Percentiles rank a stretch among this genome's conserved stretches.
Conservation (phyloP, 2,888 invertebrate genomes). For the Cryptus armator region DNA sequence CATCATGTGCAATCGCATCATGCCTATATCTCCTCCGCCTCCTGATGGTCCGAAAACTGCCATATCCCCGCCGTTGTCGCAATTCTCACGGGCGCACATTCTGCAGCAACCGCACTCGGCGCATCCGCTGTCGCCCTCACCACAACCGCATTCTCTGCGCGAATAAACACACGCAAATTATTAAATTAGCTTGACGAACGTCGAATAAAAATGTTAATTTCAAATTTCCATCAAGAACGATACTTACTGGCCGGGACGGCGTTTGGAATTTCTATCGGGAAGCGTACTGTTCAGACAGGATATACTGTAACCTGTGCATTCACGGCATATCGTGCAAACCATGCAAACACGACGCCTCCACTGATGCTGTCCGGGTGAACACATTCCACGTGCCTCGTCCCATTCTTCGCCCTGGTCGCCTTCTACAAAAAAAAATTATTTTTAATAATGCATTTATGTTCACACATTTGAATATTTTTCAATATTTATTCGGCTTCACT, state of each 20-base stretch:
- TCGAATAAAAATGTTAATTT: background rate
- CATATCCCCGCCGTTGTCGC: conserved; percentile 85
- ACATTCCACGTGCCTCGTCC: conserved; percentile 87
- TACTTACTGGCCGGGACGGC: conserved; percentile 90
- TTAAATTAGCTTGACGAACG: background rate
- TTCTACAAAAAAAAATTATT: conserved; percentile 68
- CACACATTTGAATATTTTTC: no score
- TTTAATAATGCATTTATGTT: no score
- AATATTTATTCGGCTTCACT: no score
- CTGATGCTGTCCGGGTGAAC: conserved; percentile 90
- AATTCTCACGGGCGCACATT: conserved; percentile 92
- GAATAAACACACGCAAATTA: background rate
- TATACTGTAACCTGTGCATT: conserved; percentile 97
- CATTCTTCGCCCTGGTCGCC: conserved; percentile 86
- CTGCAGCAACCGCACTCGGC: conserved; percentile 96
- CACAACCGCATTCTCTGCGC: conserved; percentile 96
- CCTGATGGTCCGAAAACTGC: conserved; percentile 84
- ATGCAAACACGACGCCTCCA: conserved; percentile 94
- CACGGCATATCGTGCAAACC: conserved; percentile 95
- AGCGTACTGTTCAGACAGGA: conserved; percentile 92
- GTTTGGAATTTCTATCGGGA: conserved; percentile 90
- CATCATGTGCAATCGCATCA: conserved; percentile 87
- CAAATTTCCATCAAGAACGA: background rate
- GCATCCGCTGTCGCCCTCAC: conserved; percentile 97
- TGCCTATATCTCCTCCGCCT: conserved; percentile 86